A percentile compares a stretch with the other conserved stretches of the same genome.
These are phyloP conservation scores for Muscidifurax raptorellus DNA, from an alignment of 1,140 invertebrate genomes.

Conservation along the genomic window DNA sequence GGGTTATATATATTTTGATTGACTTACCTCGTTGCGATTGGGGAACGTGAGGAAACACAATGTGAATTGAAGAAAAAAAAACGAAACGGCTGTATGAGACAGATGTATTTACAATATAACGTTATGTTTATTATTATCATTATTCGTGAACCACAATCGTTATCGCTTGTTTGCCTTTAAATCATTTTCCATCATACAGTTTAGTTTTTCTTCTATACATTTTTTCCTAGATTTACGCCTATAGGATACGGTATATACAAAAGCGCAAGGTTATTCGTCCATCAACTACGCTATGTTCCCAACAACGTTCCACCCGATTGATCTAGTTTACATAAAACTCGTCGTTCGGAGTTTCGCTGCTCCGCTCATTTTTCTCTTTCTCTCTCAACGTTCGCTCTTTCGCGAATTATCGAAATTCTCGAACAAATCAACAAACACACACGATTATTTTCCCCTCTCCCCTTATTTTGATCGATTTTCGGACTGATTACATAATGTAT, in stretches of 20 bases:
- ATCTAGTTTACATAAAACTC: constrained; percentile 45
- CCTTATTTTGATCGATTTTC: not conserved
- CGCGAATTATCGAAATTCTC: no score
- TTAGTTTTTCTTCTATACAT: constrained; percentile 66
- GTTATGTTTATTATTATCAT: constrained; percentile 70
- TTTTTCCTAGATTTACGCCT: constrained; percentile 58
- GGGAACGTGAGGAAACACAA: no score
- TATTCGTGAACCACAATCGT: constrained; percentile 68
- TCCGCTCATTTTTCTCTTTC: constrained; percentile 6
- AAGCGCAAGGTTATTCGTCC: constrained; percentile 61
- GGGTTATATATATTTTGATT: not conserved
- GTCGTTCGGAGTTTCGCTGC: not conserved
- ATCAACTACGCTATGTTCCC: constrained; percentile 61
- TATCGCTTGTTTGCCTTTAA: constrained; percentile 50
- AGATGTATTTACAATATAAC: constrained; percentile 66
- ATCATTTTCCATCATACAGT: constrained; percentile 65
- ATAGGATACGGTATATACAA: constrained; percentile 63
- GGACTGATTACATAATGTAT: no score
- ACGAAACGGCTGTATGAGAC: not conserved
- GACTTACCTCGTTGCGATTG: not conserved
- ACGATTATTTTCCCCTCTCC: not conserved
- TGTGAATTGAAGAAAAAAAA: not conserved
- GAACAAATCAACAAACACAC: not conserved
- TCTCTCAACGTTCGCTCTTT: not conserved
- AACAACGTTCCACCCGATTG: constrained; percentile 50